Evolutionary conservation across 2,113 vertebrate species (phyloP), one percentile per base, ranked within the genome.

Genomic region (Silurus asotus): DNA sequence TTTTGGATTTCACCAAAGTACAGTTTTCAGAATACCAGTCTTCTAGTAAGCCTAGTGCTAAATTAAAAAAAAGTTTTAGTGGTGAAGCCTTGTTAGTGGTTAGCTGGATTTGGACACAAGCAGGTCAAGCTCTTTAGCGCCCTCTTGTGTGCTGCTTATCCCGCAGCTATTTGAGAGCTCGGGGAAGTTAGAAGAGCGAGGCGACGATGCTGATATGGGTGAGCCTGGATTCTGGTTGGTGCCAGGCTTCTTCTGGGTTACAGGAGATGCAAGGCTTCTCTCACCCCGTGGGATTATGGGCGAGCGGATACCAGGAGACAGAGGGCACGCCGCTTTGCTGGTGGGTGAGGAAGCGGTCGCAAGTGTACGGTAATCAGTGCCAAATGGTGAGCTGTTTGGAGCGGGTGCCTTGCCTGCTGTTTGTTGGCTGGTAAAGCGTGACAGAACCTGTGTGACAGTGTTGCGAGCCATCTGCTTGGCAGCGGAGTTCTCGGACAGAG

Each of bases 381-480:
- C 98, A 59, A 99, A 99, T 0, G 98, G 98, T 0, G 98, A 99
- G 92, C 95, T 99, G 93, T 97, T 98, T 83, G 93, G 83, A 0
- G 96, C 93, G 25, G 96, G 77, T 59, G 91, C 67, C 0, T 98
- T 95, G 87, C 95, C 95, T 0, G 96, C 92, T 4, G 95, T 95
- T 83, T 98, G 98, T 85, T 99, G 98, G 94, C 95, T 97, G 87
- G 98, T 99, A 83, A 99, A 99, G 51, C 98, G 94, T 77, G 98
- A 99, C 83, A 99, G 95, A 92, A 99, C 98, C 96, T 99, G 98
- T 13, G 97, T 99, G 92, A 99, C 98, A 0, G 98, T 99, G 93
- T 97, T 98, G 69, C 98, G 97, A 8, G 98, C 98, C 88, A 98
- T 91, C 93, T 99, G 98, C 94, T 99, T 99, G 84, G 97, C 98